These are phyloP conservation scores for Macroglossus sobrinus DNA, from an alignment of 2,113 vertebrate species.

Conservation along the genomic window DNA sequence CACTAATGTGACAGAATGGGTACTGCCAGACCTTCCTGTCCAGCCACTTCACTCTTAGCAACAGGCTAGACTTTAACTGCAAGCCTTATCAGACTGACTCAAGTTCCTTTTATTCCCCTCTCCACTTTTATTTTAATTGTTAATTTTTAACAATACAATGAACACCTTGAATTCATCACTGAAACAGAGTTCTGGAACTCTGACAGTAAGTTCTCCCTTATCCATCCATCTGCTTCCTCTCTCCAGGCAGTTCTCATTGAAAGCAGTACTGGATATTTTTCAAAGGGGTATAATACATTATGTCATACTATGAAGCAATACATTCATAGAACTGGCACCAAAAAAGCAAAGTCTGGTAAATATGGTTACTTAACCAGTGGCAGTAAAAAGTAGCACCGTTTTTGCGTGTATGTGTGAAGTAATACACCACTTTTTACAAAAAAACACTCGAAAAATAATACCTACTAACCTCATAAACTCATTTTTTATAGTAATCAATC, in stretches of 20 bases:
- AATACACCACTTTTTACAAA: slow-evolving; percentile 27
- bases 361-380: background rate
- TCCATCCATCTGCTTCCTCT: background rate
- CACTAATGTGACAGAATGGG: background rate
- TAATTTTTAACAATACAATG: background rate
- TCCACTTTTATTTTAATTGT: background rate
- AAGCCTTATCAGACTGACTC: background rate
- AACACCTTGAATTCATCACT: background rate
- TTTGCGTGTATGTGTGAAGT: background rate
- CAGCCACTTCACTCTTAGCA: background rate
- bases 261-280: background rate
- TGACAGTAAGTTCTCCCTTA: background rate
- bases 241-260: background rate
- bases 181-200: background rate
- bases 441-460: background rate
- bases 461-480: background rate
- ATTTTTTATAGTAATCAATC: background rate
- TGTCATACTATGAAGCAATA: background rate
- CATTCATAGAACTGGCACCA: background rate
- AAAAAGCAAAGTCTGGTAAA: background rate
- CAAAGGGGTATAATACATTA: background rate
- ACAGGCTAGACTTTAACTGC: background rate
- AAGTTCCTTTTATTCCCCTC: background rate
- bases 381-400: background rate
- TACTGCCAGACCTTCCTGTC: background rate